Percentiles rank a stretch among this genome's conserved stretches.
These are phyloP conservation scores for Sialis lutaria DNA, from an alignment of 2,888 invertebrate species.

Conservation along the genomic window DNA sequence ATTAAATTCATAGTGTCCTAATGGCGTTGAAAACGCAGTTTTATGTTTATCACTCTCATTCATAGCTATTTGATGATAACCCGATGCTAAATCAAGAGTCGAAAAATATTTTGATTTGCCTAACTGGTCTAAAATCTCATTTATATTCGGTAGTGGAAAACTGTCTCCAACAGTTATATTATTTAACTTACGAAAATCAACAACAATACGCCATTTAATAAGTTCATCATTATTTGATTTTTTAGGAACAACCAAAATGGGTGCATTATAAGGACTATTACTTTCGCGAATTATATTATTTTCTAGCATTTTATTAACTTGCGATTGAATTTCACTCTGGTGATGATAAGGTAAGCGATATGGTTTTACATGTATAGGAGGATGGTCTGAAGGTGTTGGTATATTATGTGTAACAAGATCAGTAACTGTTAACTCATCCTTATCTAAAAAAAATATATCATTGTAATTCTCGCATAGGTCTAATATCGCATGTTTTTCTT, in stretches of 20 bases:
- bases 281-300: conserved; percentile 15
- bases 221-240: conserved; percentile 15
- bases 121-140: conserved; percentile 20
- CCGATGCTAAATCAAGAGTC: conserved; percentile 20
- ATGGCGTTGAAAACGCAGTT: conserved; percentile 19
- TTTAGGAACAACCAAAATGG: conserved; percentile 16
- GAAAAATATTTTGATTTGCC: conserved; percentile 20
- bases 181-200: conserved; percentile 21
- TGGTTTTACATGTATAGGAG: conserved; percentile 16
- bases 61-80: conserved; percentile 21
- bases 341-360: conserved; percentile 19
- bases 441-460: not conserved
- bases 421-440: conserved; percentile 12
- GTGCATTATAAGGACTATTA: conserved; percentile 9
- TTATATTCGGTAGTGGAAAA: conserved; percentile 20
- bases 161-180: conserved; percentile 18
- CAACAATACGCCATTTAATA: conserved; percentile 17
- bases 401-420: conserved; percentile 17
- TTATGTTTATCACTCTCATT: conserved; percentile 15
- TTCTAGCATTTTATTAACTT: conserved; percentile 16
- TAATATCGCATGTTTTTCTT: too few species aligned
- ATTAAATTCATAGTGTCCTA: conserved; percentile 19
- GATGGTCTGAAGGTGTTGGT: conserved; percentile 11
- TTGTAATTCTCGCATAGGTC: too few species aligned
- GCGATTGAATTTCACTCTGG: conserved; percentile 17